Evolutionary conservation across 2,113 vertebrate genomes (phyloP).

Genomic region (Asarcornis scutulata): DNA sequence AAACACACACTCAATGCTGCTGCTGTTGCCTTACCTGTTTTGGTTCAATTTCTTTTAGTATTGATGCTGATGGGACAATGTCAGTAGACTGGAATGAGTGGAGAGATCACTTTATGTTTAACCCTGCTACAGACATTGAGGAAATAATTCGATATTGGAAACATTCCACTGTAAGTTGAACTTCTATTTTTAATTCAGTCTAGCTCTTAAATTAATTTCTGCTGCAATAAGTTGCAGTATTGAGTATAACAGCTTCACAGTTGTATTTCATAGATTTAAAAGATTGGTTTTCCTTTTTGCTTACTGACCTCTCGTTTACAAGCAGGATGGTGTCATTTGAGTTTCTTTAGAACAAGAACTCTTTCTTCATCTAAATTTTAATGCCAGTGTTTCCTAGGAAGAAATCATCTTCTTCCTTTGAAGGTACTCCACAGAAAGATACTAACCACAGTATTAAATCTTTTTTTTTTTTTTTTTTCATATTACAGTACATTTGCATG

Average conservation of each 20-base stretch:
- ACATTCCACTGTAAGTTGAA: constrained; percentile 86
- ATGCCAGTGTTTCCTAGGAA: not conserved
- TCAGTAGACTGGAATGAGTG: constrained; percentile 96
- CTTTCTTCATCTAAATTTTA: not conserved
- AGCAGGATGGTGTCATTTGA: not conserved
- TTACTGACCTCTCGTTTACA: not conserved
- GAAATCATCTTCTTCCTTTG: not conserved
- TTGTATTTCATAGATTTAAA: not conserved
- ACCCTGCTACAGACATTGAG: constrained; percentile 88
- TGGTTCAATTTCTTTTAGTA: constrained; percentile 75
- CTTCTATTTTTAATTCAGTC: not conserved
- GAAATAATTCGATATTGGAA: constrained; percentile 94
- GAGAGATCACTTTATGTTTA: constrained; percentile 92
- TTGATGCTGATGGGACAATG: constrained; percentile 93
- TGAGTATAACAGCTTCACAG: not conserved
- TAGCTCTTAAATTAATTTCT: not conserved
- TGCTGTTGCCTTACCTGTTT: not conserved
- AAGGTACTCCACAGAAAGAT: not conserved
- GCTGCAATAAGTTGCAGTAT: not conserved
- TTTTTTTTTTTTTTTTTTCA: not conserved
- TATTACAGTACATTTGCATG: not conserved
- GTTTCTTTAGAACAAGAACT: not conserved
- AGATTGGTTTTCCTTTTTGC: not conserved
- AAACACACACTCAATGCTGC: not conserved
- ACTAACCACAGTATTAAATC: not conserved